Base-by-base conservation (phyloP, 2,797 vertebrate genomes). In the Hippoglossus hippoglossus region DNA sequence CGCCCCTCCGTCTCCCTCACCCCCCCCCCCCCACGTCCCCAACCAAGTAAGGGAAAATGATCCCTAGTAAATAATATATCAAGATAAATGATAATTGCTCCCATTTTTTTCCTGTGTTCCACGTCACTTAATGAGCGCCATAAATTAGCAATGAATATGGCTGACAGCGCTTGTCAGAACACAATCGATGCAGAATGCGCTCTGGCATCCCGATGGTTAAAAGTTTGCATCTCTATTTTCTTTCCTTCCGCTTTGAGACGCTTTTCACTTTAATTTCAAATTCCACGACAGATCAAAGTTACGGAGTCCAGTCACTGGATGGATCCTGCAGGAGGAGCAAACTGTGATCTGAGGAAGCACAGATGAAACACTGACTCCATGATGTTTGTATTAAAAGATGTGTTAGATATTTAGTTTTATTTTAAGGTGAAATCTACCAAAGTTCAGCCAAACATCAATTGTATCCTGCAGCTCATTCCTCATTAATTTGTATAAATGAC, bases 31-130 rank as follows among this genome's bases (percentile, higher is more conserved):
- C 93, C 57, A 46, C 67, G 80, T 87, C 84, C 89, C 88, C 80
- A 71, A 82, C 78, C 83, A 83, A 76, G 87, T 92, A 94, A 46
- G 44, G 93, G 95, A 96, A 96, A 97, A 95, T 93, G 95, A 97
- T 94, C 94, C 94, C 96, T 97, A 93, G 95, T 98, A 98, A 99
- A 98, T 98, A 98, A 99, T 98, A 97, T 97, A 99, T 98, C 95
- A 98, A 97, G 97, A 99, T 98, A 97, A 98, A 99, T 97, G 96
- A 97, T 98, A 98, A 98, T 98, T 97, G 96, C 95, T 94, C 92
- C 0, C 91, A 93, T 95, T 97, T 97, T 96, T 97, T 96, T 96
- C 77, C 82, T 79, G 96, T 79, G 77, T 89, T 96, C 94, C 95
- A 87, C 95, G 90, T 95, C 93, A 94, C 95, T 95, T 98, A 98